Evolutionary conservation across 2,888 invertebrate species (phyloP), one percentile per base, ranked within the genome.

Genomic region (Choreutis nemorana): DNA sequence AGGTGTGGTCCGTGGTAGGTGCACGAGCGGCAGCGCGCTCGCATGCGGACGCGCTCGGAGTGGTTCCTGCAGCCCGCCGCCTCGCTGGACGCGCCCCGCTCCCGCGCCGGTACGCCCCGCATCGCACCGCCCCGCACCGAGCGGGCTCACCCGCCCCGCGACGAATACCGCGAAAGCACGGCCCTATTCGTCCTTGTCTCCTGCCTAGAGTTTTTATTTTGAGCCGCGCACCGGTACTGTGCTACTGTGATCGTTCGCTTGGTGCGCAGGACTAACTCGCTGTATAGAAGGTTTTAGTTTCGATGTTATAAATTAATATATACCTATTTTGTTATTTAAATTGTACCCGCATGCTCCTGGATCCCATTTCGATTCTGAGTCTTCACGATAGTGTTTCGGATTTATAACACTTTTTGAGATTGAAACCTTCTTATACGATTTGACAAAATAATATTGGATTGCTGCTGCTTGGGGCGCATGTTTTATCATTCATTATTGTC

Each of bases 31-130:
- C 97, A 98, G 83, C 90, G 96, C 42, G 94, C 94, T 63, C 86
- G 97, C 49, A 95, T 98, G 94, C 87, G 93, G 64, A 95, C 96
- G 44, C 87, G 97, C 48, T 96, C 96, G 35, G 96, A 97, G 81
- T 98, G 97, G 97, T 97, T 96, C 82, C 85, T 94, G 68, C 87
- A 88, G 53, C 87, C 87, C 33, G 82, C 82, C 41, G 82, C 83
- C 36, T 68, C 79, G 57, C 59, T 75, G 68, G 77, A 77, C 56
- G 66, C 60, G 49, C 51, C 59, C 46, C 64, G 71, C 38, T 39
- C 64, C 42, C 72, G 73, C 56, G 60, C 70, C 61, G 72, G 68
- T 65, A 67, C 71, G 66, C 54, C 58, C 33, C 38, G 28, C 31
- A 35, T 31, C 36, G 37, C 34, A 33, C 39, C 40, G 33, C 35